phyloP scores from a whole-genome alignment of 2,113 vertebrate species.

The Rhea pennata region DNA sequence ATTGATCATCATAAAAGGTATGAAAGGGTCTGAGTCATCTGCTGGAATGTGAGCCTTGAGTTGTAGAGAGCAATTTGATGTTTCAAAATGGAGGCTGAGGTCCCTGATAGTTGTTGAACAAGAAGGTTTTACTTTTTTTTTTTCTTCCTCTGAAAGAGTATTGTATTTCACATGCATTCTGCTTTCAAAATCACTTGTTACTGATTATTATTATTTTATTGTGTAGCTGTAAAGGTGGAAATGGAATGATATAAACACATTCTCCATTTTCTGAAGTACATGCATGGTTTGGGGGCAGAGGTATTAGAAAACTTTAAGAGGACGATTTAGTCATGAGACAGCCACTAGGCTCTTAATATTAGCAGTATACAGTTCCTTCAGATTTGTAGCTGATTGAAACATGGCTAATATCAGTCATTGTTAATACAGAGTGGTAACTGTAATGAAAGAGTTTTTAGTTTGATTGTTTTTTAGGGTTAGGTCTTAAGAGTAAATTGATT shows the following conservation, averaged over 20 bases:
- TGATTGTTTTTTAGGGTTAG: not conserved
- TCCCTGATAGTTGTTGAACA: not conserved
- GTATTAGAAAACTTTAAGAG: not conserved
- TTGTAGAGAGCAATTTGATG: not conserved
- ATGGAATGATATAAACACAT: not conserved
- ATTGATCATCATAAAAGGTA: not conserved
- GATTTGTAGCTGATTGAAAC: not conserved
- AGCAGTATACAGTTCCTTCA: not conserved
- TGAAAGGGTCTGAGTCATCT: constrained; percentile 11
- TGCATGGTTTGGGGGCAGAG: not conserved
- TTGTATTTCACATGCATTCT: not conserved
- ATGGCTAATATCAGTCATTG: not conserved
- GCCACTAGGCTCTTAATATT: not conserved
- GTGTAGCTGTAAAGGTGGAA: not conserved
- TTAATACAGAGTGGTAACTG: not conserved
- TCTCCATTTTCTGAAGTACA: not conserved
- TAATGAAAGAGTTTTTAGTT: not conserved
- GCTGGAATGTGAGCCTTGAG: constrained; percentile 1
- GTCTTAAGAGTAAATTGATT: not conserved
- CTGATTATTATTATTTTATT: not conserved
- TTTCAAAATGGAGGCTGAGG: constrained; percentile 25
- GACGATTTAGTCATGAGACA: not conserved
- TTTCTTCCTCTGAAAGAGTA: not conserved
- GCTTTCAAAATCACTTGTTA: not conserved
- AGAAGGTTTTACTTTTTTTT: not conserved